Base-by-base conservation (phyloP, 2,888 invertebrate genomes). In the Polyploca ridens region DNA sequence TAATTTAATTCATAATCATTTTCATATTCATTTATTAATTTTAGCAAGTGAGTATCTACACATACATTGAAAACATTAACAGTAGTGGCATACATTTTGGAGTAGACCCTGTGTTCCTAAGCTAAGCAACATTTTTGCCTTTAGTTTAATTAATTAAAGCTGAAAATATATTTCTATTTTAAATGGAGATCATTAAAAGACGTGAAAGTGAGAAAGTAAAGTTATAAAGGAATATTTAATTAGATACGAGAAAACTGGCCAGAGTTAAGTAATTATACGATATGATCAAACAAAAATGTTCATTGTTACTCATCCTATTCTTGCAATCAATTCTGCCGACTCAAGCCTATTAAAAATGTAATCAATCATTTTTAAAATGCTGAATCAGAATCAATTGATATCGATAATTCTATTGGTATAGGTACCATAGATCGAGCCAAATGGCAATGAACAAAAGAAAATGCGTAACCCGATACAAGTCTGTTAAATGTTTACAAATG, bases 401-500 rank as follows among this genome's bases (percentile, higher is more conserved):
- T 19, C 19, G 10, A 10, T 19, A 16, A 19, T 54, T 54, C 16
- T 54, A 54, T 54, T 54, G 54, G 3, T 54, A 19, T 66, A 69
- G 70, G 68, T 67, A 69, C 72, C 69, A 63, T 72, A 76, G 76
- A 41, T 58, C 68, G 79, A 77, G 67, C 74, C 77, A 77, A 77
- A 81, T 72, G 75, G 70, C 74, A 64, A 66, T 66, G 69, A 83
- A 86, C 87, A 88, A 89, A 90, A 86, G 87, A 83, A 86, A 85
- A 78, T 77, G 72, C 77, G 92, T 90, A 93, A 94, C 89, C 82
- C 82, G 89, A 93, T 92, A 93, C 84, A 82, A 85, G 76, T 83
- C 85, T 70, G 82, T 85, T 87, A 88, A 91, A 90, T 92, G 90
- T 91, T 91, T 92, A 88, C 93, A 85, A 90, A 90, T 84, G 88